Conservation (phyloP, 2,113 vertebrate genomes). For the Mugil cephalus region DNA sequence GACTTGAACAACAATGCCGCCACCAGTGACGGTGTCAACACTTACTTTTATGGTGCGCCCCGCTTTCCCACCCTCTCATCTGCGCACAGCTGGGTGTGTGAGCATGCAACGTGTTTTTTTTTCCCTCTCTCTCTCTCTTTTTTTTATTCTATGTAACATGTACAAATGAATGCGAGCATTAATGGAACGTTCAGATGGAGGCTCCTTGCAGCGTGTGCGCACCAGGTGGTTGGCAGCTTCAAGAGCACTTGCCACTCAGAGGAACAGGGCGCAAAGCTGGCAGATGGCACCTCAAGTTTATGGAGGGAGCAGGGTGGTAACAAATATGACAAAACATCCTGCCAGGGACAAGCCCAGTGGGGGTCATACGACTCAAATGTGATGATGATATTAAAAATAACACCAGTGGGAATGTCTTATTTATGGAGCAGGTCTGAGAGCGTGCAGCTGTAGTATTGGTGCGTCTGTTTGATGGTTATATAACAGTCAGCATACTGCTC, state of each 20-base stretch:
- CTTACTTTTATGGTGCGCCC: conserved; percentile 31
- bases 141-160: conserved; percentile 15
- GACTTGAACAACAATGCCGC: conserved; percentile 56
- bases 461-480: conserved; percentile 58
- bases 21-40: conserved; percentile 48
- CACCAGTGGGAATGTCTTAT: conserved; percentile 10
- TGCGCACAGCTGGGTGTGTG: background rate
- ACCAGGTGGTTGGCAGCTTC: conserved; percentile 46
- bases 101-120: background rate
- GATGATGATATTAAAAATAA: conserved; percentile 34
- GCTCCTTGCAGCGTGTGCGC: conserved; percentile 14
- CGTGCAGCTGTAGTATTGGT: conserved; percentile 31
- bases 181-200: conserved; percentile 15
- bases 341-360: conserved; percentile 8
- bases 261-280: conserved; percentile 27
- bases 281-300: conserved; percentile 55
- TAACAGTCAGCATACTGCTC: conserved; percentile 57
- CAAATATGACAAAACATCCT: conserved; percentile 42
- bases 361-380: conserved; percentile 43
- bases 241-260: conserved; percentile 52
- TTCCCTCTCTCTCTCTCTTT: background rate
- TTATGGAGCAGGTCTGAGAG: conserved; percentile 15
- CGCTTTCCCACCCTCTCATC: conserved; percentile 25
- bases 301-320: conserved; percentile 40
- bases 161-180: background rate